Evolutionary conservation across 2,888 invertebrate genomes (phyloP), one percentile per base, ranked within the genome.

Genomic region (Tortricodes alternella): DNA sequence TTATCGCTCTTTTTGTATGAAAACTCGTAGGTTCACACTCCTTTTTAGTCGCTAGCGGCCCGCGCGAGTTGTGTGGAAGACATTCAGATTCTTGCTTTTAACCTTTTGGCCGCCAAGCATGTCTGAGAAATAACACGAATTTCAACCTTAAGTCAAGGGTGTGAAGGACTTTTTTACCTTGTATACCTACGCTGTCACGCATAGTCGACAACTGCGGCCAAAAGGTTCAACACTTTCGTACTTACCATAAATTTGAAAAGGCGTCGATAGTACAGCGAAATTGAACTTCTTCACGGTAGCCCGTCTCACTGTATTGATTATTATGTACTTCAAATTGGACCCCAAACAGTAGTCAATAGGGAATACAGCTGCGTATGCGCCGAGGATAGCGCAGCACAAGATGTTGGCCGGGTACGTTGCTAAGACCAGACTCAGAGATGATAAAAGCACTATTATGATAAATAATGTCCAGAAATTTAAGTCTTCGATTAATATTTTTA

Each of bases 391-490:
- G 64, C 93, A 93, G 50, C 92, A 92, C 2, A 95, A 62, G n/a
- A 94, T 92, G 70, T 93, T 93, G 0, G 93, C 92, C 61, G 87
- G 69, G 62, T 89, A 85, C 0, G 92, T 89, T 46, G 91, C 81
- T 0, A 90, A 78, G 0, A 92, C 76, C 1, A 93, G 73, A 3
- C 92, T 41, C 3, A 93, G 63, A 0, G 92, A 82, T 0, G 92
- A 74, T 6, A 92, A 48, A 0, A 93, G 57, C 61, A 92, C 84
- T 13, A 93, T 82, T 35, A 90, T 73, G 0, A 87, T 57, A 72
- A 94, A 94, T 7, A 93, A 68, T 1, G 90, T 67, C 94, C 95
- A 95, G 78, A 93, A 96, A 66, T 93, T 93, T 3, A 91, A 65
- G 62, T 93, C 89, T 16, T 80, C 80, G 59, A 89, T 80, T 49